Conservation (phyloP, 2,888 invertebrate genomes). For the Amiota minor region DNA sequence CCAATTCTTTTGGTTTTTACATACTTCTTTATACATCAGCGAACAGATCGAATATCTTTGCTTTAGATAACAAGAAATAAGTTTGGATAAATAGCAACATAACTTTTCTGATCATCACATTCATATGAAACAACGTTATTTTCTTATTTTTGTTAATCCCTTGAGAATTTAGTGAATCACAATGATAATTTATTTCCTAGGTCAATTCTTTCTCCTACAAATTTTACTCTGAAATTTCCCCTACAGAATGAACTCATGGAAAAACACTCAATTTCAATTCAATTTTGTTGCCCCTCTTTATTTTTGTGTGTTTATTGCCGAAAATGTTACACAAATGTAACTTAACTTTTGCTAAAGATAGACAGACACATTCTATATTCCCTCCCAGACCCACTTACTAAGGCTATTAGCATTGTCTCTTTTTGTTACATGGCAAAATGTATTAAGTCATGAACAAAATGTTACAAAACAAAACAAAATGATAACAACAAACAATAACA, state of each 20-base stretch:
- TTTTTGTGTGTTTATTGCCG: neutral
- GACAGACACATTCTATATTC: neutral
- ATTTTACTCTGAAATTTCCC: neutral
- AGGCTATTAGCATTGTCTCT: neutral
- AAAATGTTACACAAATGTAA: constrained; percentile 25
- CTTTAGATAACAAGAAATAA: too few species aligned
- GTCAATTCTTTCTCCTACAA: neutral
- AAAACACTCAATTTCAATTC: constrained; percentile 16
- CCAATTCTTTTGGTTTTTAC: too few species aligned
- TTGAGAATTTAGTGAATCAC: too few species aligned
- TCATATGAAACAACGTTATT: too few species aligned
- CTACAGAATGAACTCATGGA: neutral
- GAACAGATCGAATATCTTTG: too few species aligned
- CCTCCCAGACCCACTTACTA: neutral
- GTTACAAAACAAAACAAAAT: constrained; percentile 12
- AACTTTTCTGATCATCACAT: too few species aligned
- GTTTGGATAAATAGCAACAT: too few species aligned
- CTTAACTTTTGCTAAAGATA: constrained; percentile 12
- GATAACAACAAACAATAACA: constrained; percentile 10
- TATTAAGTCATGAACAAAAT: neutral
- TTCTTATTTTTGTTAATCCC: too few species aligned
- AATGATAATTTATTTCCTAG: too few species aligned
- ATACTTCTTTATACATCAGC: too few species aligned
- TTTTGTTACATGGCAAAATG: neutral
- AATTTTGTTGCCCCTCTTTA: neutral